phyloP scores from a whole-genome alignment of 1,140 invertebrate species.

The Philotrypesis tridentata region DNA sequence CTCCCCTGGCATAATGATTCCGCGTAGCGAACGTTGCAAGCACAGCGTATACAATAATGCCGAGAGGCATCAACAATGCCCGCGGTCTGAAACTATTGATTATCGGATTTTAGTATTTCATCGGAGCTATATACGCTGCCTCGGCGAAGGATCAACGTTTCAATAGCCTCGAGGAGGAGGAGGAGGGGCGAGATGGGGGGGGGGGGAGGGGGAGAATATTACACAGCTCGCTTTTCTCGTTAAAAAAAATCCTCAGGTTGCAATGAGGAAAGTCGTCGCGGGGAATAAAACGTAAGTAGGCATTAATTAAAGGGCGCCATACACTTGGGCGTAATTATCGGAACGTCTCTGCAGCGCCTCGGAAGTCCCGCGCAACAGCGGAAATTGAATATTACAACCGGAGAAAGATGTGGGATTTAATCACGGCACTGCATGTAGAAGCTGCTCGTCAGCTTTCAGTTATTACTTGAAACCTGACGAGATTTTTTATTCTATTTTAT shows the following conservation, averaged over 20 bases:
- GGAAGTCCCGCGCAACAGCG: too few species aligned
- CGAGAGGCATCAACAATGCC: not conserved
- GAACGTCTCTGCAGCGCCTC: slow-evolving; percentile 1
- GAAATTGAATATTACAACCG: too few species aligned
- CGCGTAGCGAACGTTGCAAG: too few species aligned
- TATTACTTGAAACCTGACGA: too few species aligned
- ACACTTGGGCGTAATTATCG: not conserved
- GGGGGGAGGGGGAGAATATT: not conserved
- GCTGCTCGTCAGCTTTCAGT: too few species aligned
- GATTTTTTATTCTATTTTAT: too few species aligned
- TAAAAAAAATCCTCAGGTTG: not conserved
- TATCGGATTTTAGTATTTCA: slow-evolving; percentile 29
- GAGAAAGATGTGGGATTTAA: too few species aligned
- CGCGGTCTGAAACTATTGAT: not conserved
- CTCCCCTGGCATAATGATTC: too few species aligned
- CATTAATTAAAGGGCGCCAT: slow-evolving; percentile 8
- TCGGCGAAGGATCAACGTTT: slow-evolving; percentile 5
- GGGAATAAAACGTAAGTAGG: slow-evolving; percentile 13
- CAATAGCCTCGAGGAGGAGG: not conserved
- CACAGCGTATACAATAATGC: not conserved
- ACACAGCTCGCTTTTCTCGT: not conserved
- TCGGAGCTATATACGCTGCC: not conserved
- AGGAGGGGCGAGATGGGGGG: too few species aligned
- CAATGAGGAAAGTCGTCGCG: not conserved
- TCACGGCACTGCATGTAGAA: too few species aligned